Evolutionary conservation across 1,140 invertebrate genomes (phyloP).

Genomic region (Drosophila ananassae): DNA sequence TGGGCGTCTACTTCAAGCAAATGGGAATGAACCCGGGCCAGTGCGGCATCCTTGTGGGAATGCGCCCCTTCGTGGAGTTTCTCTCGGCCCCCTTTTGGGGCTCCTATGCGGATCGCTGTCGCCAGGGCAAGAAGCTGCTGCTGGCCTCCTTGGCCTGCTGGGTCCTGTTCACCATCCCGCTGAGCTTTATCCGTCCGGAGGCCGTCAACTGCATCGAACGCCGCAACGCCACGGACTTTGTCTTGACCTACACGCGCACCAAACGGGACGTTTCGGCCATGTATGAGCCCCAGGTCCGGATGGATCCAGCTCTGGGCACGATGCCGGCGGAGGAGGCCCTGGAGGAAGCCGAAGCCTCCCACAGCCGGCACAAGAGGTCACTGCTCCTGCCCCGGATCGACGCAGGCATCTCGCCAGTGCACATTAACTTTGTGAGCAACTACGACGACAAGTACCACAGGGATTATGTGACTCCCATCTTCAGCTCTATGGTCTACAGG

Average conservation of each 20-base stretch:
- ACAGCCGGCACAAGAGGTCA: slow-evolving; percentile 69
- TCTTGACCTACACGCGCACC: slow-evolving; percentile 73
- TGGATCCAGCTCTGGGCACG: slow-evolving; percentile 27
- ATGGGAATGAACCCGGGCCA: slow-evolving; percentile 99
- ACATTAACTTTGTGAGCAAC: slow-evolving; percentile 92
- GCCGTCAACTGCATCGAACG: slow-evolving; percentile 93
- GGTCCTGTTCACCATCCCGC: slow-evolving; percentile 97
- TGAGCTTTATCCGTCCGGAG: slow-evolving; percentile 97
- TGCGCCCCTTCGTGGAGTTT: slow-evolving; percentile 98
- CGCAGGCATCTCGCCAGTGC: slow-evolving; percentile 90
- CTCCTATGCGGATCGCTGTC: slow-evolving; percentile 95
- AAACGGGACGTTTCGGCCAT: slow-evolving; percentile 69
- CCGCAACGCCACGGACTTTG: slow-evolving; percentile 88
- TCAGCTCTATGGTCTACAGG: slow-evolving; percentile 96
- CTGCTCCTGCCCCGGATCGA: slow-evolving; percentile 74
- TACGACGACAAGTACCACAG: slow-evolving; percentile 90
- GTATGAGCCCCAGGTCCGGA: slow-evolving; percentile 45
- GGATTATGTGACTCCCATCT: slow-evolving; percentile 95
- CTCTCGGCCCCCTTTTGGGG: slow-evolving; percentile 99
- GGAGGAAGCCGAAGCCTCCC: slow-evolving; percentile 47
- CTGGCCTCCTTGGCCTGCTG: slow-evolving; percentile 96
- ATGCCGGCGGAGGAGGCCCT: slow-evolving; percentile 48
- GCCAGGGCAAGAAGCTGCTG: slow-evolving; percentile 93
- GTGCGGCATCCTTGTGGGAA: slow-evolving; percentile 95
- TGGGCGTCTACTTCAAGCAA: slow-evolving; percentile 99